Percentiles rank a stretch among this genome's conserved stretches.
phyloP scores from a whole-genome alignment of 37 sponge, comb jelly and placozoan genomes.

The Geodia barretti region DNA sequence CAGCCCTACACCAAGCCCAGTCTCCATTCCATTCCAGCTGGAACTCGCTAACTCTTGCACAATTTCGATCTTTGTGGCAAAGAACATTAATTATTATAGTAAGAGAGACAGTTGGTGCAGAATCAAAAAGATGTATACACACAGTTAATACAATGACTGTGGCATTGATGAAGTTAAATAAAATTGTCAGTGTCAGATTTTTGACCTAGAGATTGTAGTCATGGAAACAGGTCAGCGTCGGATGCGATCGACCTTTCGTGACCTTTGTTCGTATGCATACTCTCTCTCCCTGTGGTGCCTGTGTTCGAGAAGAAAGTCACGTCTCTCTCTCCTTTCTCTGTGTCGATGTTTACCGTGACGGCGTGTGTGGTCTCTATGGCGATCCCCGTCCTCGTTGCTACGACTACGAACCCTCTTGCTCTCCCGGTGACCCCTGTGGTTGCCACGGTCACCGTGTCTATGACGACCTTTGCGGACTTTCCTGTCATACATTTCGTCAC shows the following conservation, averaged over 20 bases:
- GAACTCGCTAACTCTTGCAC: no score
- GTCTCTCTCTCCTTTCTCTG: neutral
- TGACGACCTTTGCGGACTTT: neutral
- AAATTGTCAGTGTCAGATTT: neutral
- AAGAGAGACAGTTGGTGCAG: no score
- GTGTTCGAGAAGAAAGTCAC: neutral
- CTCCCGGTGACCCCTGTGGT: neutral
- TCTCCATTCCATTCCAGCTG: neutral
- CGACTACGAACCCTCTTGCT: neutral
- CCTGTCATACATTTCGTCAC: neutral
- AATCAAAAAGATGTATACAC: no score
- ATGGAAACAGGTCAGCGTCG: neutral
- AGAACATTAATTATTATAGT: no score
- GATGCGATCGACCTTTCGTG: neutral
- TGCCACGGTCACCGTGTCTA: neutral
- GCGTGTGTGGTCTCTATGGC: neutral
- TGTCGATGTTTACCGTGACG: no score
- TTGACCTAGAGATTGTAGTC: no score
- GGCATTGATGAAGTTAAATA: neutral
- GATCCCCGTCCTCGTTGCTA: neutral
- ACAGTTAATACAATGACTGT: neutral
- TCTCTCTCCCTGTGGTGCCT: neutral
- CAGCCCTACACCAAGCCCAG: constrained; percentile 51
- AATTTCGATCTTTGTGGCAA: neutral
- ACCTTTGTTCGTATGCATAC: neutral